phyloP scores from a whole-genome alignment of 2,797 vertebrate genomes.

The Rhyacichthys aspro region DNA sequence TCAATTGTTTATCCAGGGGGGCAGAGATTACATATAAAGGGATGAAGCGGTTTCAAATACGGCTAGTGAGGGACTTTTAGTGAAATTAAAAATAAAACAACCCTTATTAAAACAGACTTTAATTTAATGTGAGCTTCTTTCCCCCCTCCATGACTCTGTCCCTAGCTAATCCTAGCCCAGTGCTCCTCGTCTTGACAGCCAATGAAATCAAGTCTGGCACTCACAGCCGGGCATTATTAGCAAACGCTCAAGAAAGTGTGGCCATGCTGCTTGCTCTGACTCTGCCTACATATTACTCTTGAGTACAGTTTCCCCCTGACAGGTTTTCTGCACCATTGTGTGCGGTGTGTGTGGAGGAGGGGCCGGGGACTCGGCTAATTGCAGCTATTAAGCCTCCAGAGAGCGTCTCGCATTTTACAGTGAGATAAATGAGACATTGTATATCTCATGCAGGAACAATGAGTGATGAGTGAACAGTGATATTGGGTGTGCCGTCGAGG shows the following conservation, averaged over 20 bases:
- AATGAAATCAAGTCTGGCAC: slow-evolving; percentile 64
- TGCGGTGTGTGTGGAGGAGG: slow-evolving; percentile 14
- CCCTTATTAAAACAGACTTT: slow-evolving; percentile 53
- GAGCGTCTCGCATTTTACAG: slow-evolving; percentile 49
- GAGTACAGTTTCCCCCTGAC: slow-evolving; percentile 52
- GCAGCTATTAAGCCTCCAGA: slow-evolving; percentile 68
- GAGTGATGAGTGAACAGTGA: slow-evolving; percentile 32
- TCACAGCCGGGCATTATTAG: slow-evolving; percentile 59
- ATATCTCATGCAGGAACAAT: slow-evolving; percentile 57
- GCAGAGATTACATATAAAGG: slow-evolving; percentile 50
- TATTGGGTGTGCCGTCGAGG: slow-evolving; percentile 23
- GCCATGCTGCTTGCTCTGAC: slow-evolving; percentile 46
- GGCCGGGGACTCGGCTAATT: slow-evolving; percentile 69
- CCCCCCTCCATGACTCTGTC: slow-evolving; percentile 1
- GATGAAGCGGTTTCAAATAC: slow-evolving; percentile 66
- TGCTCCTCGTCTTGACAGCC: slow-evolving; percentile 58
- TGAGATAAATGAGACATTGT: slow-evolving; percentile 72
- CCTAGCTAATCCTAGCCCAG: slow-evolving; percentile 47
- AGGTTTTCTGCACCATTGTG: slow-evolving; percentile 32
- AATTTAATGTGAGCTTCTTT: slow-evolving; percentile 32
- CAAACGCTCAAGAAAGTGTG: slow-evolving; percentile 51
- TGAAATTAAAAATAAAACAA: slow-evolving; percentile 68
- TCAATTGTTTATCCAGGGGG: slow-evolving; percentile 55
- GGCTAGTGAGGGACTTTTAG: slow-evolving; percentile 64
- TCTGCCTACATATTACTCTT: slow-evolving; percentile 51